Conservation (phyloP, 1,140 invertebrate species). For the Idris sp. region DNA sequence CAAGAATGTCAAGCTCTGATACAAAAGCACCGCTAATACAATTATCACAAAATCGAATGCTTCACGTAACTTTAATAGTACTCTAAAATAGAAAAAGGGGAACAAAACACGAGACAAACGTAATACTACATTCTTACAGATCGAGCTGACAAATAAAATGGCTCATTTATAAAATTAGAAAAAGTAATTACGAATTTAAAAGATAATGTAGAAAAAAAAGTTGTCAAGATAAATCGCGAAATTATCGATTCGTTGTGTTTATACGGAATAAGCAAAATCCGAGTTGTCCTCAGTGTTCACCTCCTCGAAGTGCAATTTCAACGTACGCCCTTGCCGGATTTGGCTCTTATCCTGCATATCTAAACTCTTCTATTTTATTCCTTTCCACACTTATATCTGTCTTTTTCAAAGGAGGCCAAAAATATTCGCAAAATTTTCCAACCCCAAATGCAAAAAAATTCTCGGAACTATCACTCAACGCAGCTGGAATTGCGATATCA, state of each 20-base stretch:
- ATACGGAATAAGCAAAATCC: constrained; percentile 51
- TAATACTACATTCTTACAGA: too few relatives aligned
- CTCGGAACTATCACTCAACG: constrained; percentile 51
- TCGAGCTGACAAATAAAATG: too few relatives aligned
- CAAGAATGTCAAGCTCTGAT: constrained; percentile 39
- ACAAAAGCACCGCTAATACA: constrained; percentile 28
- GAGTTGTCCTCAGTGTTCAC: constrained; percentile 43
- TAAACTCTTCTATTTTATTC: constrained; percentile 51
- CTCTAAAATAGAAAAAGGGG: too few relatives aligned
- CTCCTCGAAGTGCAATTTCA: constrained; percentile 45
- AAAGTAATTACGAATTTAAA: too few relatives aligned
- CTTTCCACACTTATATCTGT: constrained; percentile 52
- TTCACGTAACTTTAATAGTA: constrained; percentile 19
- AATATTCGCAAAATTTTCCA: constrained; percentile 57
- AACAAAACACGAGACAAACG: too few relatives aligned
- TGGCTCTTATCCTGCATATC: constrained; percentile 54
- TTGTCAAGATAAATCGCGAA: constrained; percentile 9
- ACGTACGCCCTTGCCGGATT: constrained; percentile 50
- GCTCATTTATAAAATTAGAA: too few relatives aligned
- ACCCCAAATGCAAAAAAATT: constrained; percentile 45
- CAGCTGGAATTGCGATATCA: constrained; percentile 60
- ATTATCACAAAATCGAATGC: constrained; percentile 26
- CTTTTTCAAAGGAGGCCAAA: constrained; percentile 52
- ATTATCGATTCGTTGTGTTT: constrained; percentile 55
- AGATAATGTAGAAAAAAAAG: constrained; percentile 14